Evolutionary conservation across 2,113 vertebrate species (phyloP), one percentile per base, ranked within the genome.

Genomic region (Oriolus oriolus): DNA sequence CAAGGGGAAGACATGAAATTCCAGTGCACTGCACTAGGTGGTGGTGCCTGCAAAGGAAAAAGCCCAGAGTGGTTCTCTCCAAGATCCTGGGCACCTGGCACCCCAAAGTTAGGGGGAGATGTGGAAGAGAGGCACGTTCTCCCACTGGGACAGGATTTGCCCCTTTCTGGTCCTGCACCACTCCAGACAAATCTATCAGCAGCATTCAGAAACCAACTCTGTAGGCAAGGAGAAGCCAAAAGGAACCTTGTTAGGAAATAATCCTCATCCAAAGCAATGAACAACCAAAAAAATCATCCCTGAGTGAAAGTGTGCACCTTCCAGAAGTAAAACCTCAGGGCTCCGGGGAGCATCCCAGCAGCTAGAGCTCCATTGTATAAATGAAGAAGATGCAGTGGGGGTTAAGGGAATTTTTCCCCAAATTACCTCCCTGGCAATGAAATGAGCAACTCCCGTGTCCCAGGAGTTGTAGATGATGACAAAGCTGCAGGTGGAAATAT

Each of bases 1-100:
- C 17, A 24, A 59, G 15, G 28, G 19, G 49, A 20, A 61, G 52
- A 6, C 2, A 3, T 87, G 93, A 92, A 79, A 44, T 96, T 95
- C 89, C 80, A 33, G 14, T 3, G 54, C 0, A 0, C 17, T 78
- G 52, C 96, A 37, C 93, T 94, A 96, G 95, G 57, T 97, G 95
- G 96, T 89, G 76, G 5, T 91, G 69, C 49, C 42, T 47, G 52
- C 94, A 91, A 95, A 95, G 84, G 6, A 78, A 91, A 78, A 26
- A 76, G 6, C 10, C 17, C 4, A 0, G 8, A 44, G 27, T 9
- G 14, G 28, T 10, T 56, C 16, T 33, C 9, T 41, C 11, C 1
- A 1, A 41, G n/a, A 27, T 89, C 59, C 59, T 80, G 26, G 31
- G 28, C 37, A 6, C 27, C 6, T 39, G 20, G 53, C 28, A 54